Percentiles rank a stretch among this genome's conserved stretches.
Evolutionary conservation across 2,797 vertebrate genomes (phyloP).

Genomic region (Sardinella longiceps): DNA sequence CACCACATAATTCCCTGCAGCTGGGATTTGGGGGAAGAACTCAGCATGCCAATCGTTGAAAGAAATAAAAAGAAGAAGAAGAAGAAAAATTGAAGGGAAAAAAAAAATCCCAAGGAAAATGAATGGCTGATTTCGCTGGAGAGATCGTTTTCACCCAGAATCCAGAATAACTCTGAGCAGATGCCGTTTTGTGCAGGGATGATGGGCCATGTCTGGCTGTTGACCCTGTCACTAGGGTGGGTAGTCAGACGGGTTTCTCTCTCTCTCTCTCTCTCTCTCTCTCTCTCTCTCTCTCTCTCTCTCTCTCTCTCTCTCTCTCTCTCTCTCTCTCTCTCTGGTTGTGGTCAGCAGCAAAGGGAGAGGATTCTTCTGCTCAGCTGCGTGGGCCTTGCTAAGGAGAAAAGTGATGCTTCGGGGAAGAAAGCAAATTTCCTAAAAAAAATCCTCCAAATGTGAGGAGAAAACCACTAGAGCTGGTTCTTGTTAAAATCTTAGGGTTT

Average conservation of each 20-base stretch:
- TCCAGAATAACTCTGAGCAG: slow-evolving; percentile 25
- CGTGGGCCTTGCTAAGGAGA: not conserved
- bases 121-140: not conserved
- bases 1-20: slow-evolving; percentile 11
- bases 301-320: too few relatives aligned
- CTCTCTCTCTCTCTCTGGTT: too few relatives aligned
- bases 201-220: not conserved
- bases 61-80: not conserved
- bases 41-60: not conserved
- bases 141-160: slow-evolving; percentile 14
- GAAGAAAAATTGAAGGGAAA: not conserved
- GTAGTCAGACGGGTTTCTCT: not conserved
- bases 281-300: too few relatives aligned
- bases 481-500: not conserved
- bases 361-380: not conserved
- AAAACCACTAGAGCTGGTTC: slow-evolving; percentile 3
- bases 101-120: not conserved
- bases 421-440: not conserved
- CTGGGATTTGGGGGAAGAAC: not conserved
- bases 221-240: not conserved
- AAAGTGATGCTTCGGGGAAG: not conserved
- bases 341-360: too few relatives aligned
- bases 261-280: too few relatives aligned
- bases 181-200: slow-evolving; percentile 4
- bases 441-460: not conserved